Conservation (phyloP, 2,113 vertebrate genomes). For the Nesospiza acunhae region DNA sequence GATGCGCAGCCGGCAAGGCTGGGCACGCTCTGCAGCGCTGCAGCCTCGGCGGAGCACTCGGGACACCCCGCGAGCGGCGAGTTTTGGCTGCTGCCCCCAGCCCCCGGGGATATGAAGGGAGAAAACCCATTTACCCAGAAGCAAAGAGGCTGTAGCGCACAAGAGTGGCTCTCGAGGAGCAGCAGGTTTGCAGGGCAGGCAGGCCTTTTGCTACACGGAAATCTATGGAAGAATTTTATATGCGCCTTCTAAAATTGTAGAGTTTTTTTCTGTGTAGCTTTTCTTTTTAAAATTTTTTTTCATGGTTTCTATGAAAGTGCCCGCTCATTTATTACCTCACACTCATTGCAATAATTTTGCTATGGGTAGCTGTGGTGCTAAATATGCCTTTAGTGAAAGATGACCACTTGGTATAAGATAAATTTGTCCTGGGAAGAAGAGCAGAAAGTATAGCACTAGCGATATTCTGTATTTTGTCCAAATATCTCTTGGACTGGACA, state of each 20-base stretch:
- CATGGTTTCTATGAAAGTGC: background rate
- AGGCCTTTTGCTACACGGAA: background rate
- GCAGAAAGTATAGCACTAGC: background rate
- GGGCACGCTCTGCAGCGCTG: background rate
- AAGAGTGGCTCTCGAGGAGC: background rate
- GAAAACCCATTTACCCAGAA: background rate
- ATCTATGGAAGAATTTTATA: background rate
- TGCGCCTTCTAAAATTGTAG: background rate
- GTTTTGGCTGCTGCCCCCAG: background rate
- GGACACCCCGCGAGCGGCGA: fast-evolving
- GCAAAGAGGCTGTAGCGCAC: background rate
- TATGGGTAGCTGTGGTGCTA: background rate
- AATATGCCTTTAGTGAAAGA: background rate
- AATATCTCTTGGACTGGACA: background rate
- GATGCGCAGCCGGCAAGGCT: fast-evolving
- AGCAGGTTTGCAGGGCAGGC: background rate
- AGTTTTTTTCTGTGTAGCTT: background rate
- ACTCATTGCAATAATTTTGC: background rate
- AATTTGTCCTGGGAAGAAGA: background rate
- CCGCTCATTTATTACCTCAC: background rate
- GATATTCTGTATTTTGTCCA: background rate
- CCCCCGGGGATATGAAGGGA: fast-evolving
- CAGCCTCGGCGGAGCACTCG: background rate
- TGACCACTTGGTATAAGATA: background rate
- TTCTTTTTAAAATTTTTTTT: background rate